Evolutionary conservation across 2,888 invertebrate genomes (phyloP).

Genomic region (Xanthorhoe spadicearia): DNA sequence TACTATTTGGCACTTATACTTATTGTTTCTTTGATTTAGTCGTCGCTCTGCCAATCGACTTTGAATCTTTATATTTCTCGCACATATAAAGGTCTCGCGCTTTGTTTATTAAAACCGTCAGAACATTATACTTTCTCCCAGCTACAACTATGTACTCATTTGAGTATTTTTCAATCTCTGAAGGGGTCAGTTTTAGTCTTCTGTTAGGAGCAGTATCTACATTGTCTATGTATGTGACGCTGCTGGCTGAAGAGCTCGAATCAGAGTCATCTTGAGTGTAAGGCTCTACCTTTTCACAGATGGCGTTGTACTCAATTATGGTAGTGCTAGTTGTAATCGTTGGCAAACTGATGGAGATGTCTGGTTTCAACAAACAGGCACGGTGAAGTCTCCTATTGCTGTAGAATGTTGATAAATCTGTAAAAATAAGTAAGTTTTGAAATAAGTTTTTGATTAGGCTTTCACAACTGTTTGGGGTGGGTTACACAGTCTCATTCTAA

Average conservation of each 20-base stretch:
- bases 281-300: conserved; percentile 44
- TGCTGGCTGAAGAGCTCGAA: conserved; percentile 51
- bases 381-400: conserved; percentile 55
- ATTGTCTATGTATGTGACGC: conserved; percentile 46
- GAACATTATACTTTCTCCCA: conserved; percentile 56
- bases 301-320: conserved; percentile 51
- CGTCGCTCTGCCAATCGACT: conserved; percentile 61
- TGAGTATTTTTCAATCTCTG: conserved; percentile 60
- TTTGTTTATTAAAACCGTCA: conserved; percentile 61
- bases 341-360: conserved; percentile 48
- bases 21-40: conserved; percentile 18
- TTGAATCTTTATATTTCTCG: conserved; percentile 56
- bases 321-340: conserved; percentile 44
- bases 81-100: conserved; percentile 60
- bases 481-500: no score
- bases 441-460: no score
- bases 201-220: conserved; percentile 9
- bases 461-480: no score
- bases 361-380: conserved; percentile 56
- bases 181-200: conserved; percentile 51
- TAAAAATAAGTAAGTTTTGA: conserved; percentile 30
- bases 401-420: conserved; percentile 56
- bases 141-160: conserved; percentile 50
- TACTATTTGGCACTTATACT: background rate
- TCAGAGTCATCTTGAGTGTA: conserved; percentile 26